Percentiles rank a stretch among this genome's conserved stretches.
Evolutionary conservation across 2,797 vertebrate species (phyloP).

Genomic region (Poeciliopsis gracilis): DNA sequence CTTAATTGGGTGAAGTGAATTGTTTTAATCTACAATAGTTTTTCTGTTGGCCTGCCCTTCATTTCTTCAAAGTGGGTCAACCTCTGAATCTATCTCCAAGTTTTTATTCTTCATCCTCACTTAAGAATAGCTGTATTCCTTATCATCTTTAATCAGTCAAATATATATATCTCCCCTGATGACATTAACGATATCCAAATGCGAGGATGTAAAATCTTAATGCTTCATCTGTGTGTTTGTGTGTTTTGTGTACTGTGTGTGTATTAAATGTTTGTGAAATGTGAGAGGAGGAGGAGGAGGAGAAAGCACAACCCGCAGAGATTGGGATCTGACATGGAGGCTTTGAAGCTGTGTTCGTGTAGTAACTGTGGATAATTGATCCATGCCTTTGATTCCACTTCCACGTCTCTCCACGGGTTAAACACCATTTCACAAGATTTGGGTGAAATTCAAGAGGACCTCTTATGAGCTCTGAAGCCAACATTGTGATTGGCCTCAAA

Average conservation of each 20-base stretch:
- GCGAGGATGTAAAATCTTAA: constrained; percentile 10
- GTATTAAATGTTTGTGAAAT: constrained; percentile 58
- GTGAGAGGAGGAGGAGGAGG: constrained; percentile 60
- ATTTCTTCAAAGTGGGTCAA: constrained; percentile 54
- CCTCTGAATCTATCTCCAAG: constrained; percentile 36
- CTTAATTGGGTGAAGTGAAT: not conserved
- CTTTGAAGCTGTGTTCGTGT: constrained; percentile 75
- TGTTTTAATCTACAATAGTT: not conserved
- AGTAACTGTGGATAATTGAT: constrained; percentile 78
- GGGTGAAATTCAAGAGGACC: constrained; percentile 36
- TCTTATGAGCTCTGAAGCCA: constrained; percentile 52
- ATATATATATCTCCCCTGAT: constrained; percentile 27
- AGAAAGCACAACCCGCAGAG: constrained; percentile 64
- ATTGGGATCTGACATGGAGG: constrained; percentile 65
- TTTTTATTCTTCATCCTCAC: constrained; percentile 33
- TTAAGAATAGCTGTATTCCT: constrained; percentile 36
- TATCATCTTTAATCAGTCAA: constrained; percentile 55
- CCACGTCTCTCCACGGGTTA: constrained; percentile 44
- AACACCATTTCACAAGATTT: constrained; percentile 48
- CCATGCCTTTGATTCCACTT: constrained; percentile 67
- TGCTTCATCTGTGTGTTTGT: constrained; percentile 24
- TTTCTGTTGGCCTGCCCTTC: not conserved
- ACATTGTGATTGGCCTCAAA: constrained; percentile 43
- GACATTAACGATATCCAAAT: constrained; percentile 38
- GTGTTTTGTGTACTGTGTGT: constrained; percentile 7